Evolutionary conservation across 2,888 invertebrate genomes (phyloP).

Genomic region (Stomorhina lunata): DNA sequence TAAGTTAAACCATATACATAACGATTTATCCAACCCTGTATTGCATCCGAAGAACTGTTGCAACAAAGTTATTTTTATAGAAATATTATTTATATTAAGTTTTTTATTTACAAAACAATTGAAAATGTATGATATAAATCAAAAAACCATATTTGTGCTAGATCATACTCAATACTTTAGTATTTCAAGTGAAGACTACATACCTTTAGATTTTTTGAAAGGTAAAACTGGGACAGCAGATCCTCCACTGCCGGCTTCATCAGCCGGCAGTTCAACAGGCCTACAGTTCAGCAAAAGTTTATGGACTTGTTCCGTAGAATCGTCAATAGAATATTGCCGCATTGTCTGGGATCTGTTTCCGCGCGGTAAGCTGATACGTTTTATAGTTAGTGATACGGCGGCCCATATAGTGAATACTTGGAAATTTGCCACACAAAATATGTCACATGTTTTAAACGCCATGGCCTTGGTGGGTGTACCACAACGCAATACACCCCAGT

Average conservation of each 20-base stretch:
- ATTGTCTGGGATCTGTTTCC: constrained; percentile 99
- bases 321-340: constrained; percentile 96
- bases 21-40: too few relatives aligned
- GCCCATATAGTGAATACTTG: constrained; percentile 93
- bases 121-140: constrained; percentile 82
- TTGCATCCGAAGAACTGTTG: not conserved
- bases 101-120: not conserved
- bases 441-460: constrained; percentile 91
- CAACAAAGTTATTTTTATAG: too few relatives aligned
- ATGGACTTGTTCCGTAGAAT: constrained; percentile 98
- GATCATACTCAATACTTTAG: constrained; percentile 96
- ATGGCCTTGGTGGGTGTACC: constrained; percentile 91
- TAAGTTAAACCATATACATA: too few relatives aligned
- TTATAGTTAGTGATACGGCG: constrained; percentile 92
- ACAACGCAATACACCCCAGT: constrained; percentile 82
- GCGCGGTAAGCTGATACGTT: constrained; percentile 90
- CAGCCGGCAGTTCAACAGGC: constrained; percentile 81
- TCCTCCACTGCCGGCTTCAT: not conserved
- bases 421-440: constrained; percentile 90
- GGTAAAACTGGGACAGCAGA: constrained; percentile 78
- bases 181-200: constrained; percentile 81
- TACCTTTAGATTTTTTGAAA: constrained; percentile 78
- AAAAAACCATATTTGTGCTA: constrained; percentile 97
- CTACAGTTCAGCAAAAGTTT: constrained; percentile 94
- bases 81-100: not conserved